A percentile compares a stretch with the other conserved stretches of the same genome.
Evolutionary conservation across 2,113 vertebrate species (phyloP).

Genomic region (Neodon shergylaensis): DNA sequence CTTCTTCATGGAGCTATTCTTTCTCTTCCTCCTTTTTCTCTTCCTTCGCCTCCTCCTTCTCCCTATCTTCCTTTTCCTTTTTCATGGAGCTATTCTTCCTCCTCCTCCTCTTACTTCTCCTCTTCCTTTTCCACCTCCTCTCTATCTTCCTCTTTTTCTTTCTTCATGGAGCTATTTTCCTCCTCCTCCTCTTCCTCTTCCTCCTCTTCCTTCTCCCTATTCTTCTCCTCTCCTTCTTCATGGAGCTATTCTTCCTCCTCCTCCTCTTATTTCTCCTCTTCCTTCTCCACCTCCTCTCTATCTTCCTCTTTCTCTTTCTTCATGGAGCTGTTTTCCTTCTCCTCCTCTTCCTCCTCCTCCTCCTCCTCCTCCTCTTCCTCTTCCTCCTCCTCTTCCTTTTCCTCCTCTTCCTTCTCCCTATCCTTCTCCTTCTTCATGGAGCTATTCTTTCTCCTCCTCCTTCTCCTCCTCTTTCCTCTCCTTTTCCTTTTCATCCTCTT

Average conservation of each 20-base stretch:
- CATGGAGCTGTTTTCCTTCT: background rate
- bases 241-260: background rate
- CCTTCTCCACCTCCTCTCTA: background rate
- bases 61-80: accelerated
- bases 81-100: background rate
- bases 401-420: background rate
- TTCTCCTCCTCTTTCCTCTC: background rate
- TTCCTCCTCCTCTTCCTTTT: too few species aligned
- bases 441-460: background rate
- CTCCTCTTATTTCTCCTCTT: background rate
- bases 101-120: background rate
- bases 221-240: too few species aligned
- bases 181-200: too few species aligned
- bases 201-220: too few species aligned
- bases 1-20: too few species aligned
- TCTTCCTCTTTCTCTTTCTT: too few species aligned
- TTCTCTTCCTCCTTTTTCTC: background rate
- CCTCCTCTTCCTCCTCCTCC: background rate
- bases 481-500: too few species aligned
- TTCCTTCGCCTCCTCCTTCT: background rate
- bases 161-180: too few species aligned
- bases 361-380: background rate
- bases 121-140: background rate
- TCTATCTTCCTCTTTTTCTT: too few species aligned
- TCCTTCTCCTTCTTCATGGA: background rate